phyloP scores from a whole-genome alignment of 2,888 invertebrate species.

The Pyrrhosoma nymphula region DNA sequence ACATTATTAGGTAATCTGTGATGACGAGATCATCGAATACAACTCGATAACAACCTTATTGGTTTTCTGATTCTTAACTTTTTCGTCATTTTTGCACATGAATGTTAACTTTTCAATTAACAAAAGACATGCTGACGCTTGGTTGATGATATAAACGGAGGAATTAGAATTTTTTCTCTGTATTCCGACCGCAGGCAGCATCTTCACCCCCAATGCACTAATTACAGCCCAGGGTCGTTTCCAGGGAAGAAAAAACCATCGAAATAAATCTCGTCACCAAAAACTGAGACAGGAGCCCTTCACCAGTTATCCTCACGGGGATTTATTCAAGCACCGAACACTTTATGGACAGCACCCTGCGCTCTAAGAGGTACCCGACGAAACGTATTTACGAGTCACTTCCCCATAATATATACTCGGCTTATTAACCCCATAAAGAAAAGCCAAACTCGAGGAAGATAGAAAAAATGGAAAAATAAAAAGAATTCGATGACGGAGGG shows the following conservation, averaged over 20 bases:
- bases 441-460: not conserved
- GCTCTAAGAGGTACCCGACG: not conserved
- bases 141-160: too few species aligned
- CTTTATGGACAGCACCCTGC: not conserved
- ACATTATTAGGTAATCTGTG: too few species aligned
- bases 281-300: not conserved
- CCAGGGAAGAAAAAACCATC: not conserved
- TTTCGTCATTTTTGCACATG: too few species aligned
- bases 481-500: not conserved
- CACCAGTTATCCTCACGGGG: not conserved
- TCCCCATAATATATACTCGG: not conserved
- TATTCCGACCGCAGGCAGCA: too few species aligned
- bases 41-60: too few species aligned
- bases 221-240: not conserved
- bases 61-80: too few species aligned
- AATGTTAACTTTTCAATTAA: too few species aligned
- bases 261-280: not conserved
- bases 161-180: too few species aligned
- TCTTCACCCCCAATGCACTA: not conserved
- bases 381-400: not conserved
- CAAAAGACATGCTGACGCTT: too few species aligned
- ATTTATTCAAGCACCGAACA: not conserved
- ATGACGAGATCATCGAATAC: too few species aligned
- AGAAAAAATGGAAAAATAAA: not conserved
- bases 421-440: not conserved